Base-by-base conservation (phyloP, 2,888 invertebrate species). In the Synanthedon formicaeformis region DNA sequence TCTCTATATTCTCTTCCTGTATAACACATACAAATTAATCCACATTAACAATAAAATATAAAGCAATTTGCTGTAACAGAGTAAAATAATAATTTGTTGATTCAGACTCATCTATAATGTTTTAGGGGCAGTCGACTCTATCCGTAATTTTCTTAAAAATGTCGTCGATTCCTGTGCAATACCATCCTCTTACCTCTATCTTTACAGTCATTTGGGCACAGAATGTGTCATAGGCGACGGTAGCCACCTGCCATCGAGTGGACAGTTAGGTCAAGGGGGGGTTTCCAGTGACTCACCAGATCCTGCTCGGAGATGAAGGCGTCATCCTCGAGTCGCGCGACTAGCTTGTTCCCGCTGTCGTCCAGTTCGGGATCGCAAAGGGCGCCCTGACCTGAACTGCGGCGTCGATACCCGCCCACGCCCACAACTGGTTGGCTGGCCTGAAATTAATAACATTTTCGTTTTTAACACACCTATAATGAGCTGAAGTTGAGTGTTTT, bases 221-320 rank as follows among this genome's bases (percentile, higher is more conserved):
- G n/a, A n/a, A n/a, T n/a, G 4, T 23, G 23, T 23, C 5, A 23
- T 5, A 23, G 5, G 23, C 23, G 23, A 23, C 23, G 23, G 23
- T 23, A 23, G 23, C 23, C 23, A 23, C 1, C 23, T 23, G 23
- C 5, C 23, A 23, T 23, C 23, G 5, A 23, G 23, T 23, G 23
- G 11, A 50, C 11, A 11, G 4, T 48, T 18, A 48, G 2, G 2
- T 14, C 6, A 4, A 1, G 45, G n/a, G 8, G 45, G 11, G 12
- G 1, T 16, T 49, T 1, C 16, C 10, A 40, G 23, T 18, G n/a
- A 62, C 78, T 66, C 27, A 88, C 88, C 81, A 88, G 67, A 57
- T 88, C 88, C 66, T 88, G 88, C 59, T 88, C 88, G 0, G 88
- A 88, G 57, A 88, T 87, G 69, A 88, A 88, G 50, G 88, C 88